A percentile compares a stretch with the other conserved stretches of the same genome.
Conservation (phyloP, 2,113 vertebrate genomes). For the Diadophis punctatus region DNA sequence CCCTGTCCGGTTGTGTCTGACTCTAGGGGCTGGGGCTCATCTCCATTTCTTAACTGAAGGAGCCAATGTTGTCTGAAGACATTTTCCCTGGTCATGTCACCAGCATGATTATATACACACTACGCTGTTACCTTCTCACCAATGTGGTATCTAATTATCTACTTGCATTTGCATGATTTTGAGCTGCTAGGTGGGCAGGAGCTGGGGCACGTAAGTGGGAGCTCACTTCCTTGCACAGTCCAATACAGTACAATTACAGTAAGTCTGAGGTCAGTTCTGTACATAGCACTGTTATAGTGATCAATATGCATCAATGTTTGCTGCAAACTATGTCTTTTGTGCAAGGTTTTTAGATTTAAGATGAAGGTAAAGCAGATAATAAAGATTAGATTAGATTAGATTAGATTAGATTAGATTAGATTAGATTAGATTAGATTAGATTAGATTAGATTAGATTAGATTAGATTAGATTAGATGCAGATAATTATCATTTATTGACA, state of each 20-base stretch:
- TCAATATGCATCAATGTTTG: not conserved
- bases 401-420: not conserved
- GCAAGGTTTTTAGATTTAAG: not conserved
- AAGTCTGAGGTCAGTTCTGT: not conserved
- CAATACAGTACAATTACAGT: not conserved
- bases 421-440: not conserved
- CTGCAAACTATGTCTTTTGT: not conserved
- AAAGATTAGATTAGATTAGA: not conserved
- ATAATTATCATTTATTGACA: not conserved
- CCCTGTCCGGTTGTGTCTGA: not conserved
- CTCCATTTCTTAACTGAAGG: not conserved
- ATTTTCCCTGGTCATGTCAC: not conserved
- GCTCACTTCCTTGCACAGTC: not conserved
- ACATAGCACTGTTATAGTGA: not conserved
- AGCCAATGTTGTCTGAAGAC: not conserved
- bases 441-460: too few relatives aligned
- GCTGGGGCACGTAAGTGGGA: not conserved
- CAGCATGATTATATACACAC: not conserved
- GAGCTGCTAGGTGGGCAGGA: not conserved
- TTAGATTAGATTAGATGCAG: not conserved
- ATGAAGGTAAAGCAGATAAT: not conserved
- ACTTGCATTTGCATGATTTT: not conserved
- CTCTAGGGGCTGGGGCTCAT: not conserved
- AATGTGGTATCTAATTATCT: not conserved
- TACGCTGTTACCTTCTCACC: not conserved